Conservation (phyloP, 2,888 invertebrate species). For the Unio delphinus region DNA sequence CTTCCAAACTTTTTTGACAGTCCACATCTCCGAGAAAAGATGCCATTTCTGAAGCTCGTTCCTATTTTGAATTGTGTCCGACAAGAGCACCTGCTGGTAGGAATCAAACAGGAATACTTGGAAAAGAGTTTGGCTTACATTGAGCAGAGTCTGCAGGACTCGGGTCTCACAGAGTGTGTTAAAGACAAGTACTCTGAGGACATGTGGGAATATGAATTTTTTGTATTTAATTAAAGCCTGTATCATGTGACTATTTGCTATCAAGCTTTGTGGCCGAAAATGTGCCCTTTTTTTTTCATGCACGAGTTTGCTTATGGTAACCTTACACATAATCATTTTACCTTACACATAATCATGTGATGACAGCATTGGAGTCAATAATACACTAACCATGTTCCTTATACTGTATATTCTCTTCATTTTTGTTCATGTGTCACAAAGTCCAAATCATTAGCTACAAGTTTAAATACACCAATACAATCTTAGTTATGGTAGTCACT, state of each 20-base stretch:
- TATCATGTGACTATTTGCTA: not conserved
- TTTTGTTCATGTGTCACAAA: no score
- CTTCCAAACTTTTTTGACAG: slow-evolving; percentile 59
- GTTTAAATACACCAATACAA: no score
- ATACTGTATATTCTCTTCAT: no score
- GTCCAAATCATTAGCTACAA: no score
- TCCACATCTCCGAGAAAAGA: slow-evolving; percentile 48
- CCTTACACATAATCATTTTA: no score
- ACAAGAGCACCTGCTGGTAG: slow-evolving; percentile 52
- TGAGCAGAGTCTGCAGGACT: slow-evolving; percentile 43
- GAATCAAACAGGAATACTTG: slow-evolving; percentile 30
- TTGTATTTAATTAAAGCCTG: slow-evolving; percentile 39
- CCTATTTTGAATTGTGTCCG: slow-evolving; percentile 36
- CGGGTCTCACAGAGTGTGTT: slow-evolving; percentile 41
- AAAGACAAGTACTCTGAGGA: slow-evolving; percentile 52
- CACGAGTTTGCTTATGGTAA: no score
- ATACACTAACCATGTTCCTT: no score
- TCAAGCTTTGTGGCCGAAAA: no score
- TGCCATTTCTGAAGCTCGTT: slow-evolving; percentile 39
- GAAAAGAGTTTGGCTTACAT: slow-evolving; percentile 48
- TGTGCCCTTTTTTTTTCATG: no score
- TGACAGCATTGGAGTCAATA: no score
- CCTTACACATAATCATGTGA: no score
- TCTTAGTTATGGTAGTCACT: no score
- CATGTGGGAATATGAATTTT: slow-evolving; percentile 65